phyloP scores from a whole-genome alignment of 2,113 vertebrate genomes.

The Phoenicopterus ruber region DNA sequence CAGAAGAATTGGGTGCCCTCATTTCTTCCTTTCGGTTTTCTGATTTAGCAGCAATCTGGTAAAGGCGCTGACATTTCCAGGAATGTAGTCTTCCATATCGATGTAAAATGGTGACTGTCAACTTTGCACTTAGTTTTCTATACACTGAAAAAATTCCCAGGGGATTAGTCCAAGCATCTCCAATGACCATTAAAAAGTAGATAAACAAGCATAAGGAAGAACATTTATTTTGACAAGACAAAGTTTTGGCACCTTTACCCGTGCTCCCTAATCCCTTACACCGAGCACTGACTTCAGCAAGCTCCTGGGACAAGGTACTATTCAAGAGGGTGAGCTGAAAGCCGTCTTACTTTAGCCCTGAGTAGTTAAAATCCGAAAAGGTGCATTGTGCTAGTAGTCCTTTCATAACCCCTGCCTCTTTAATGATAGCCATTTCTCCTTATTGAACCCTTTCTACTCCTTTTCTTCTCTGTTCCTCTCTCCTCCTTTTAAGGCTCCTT shows the following conservation, averaged over 20 bases:
- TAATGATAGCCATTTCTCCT: constrained; percentile 38
- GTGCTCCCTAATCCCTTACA: neutral
- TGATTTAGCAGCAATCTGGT: neutral
- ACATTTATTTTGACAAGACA: neutral
- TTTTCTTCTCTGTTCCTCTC: constrained; percentile 45
- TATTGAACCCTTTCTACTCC: constrained; percentile 16
- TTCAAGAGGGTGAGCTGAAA: neutral
- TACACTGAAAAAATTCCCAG: neutral
- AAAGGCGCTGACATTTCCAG: neutral
- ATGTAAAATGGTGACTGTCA: neutral
- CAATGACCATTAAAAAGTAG: neutral
- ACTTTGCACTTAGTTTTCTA: neutral
- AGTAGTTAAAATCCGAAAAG: constrained; percentile 26
- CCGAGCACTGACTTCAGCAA: neutral
- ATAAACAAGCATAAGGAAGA: neutral
- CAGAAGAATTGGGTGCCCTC: neutral
- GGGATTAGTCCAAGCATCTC: neutral
- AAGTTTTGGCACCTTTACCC: constrained; percentile 5
- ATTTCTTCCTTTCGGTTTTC: neutral
- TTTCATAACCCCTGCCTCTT: constrained; percentile 27
- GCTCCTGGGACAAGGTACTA: constrained; percentile 2
- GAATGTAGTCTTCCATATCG: neutral
- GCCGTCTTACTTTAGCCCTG: neutral
- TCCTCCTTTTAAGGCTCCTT: constrained; percentile 23
- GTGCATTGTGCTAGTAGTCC: constrained; percentile 33